Percentiles rank a stretch among this genome's conserved stretches.
phyloP scores from a whole-genome alignment of 2,888 invertebrate genomes.

The Acronicta aceris region DNA sequence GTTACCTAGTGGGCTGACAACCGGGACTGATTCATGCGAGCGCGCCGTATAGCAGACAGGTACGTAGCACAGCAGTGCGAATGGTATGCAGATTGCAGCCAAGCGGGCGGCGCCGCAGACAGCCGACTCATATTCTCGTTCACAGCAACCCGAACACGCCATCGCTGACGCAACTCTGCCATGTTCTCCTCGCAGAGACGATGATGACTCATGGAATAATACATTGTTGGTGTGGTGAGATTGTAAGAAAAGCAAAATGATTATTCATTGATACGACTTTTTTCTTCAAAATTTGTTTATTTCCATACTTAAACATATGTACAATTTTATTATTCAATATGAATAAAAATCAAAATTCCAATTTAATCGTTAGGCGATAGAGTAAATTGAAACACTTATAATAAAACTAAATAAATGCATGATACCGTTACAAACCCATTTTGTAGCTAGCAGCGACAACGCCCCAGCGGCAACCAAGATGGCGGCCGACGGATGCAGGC shows the following conservation, averaged over 20 bases:
- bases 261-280: constrained; percentile 73
- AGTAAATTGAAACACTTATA: constrained; percentile 81
- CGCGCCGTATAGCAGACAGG: constrained; percentile 67
- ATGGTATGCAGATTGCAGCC: constrained; percentile 57
- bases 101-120: constrained; percentile 61
- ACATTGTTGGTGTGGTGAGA: constrained; percentile 84
- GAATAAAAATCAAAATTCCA: constrained; percentile 85
- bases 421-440: constrained; percentile 90
- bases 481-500: constrained; percentile 88
- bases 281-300: constrained; percentile 78
- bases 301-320: constrained; percentile 88
- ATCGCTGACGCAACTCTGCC: constrained; percentile 69
- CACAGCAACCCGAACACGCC: constrained; percentile 69
- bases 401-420: constrained; percentile 82
- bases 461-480: constrained; percentile 89
- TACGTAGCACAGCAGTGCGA: constrained; percentile 65
- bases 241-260: constrained; percentile 72
- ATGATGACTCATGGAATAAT: constrained; percentile 88
- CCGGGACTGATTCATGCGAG: constrained; percentile 76
- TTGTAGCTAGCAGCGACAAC: constrained; percentile 89
- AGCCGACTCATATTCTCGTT: constrained; percentile 68
- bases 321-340: constrained; percentile 88
- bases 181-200: constrained; percentile 76
- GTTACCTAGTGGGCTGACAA: constrained; percentile 88
- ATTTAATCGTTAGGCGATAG: constrained; percentile 78